These are phyloP conservation scores for Xiphophorus hellerii DNA, from an alignment of 2,113 vertebrate species.

Conservation along the genomic window DNA sequence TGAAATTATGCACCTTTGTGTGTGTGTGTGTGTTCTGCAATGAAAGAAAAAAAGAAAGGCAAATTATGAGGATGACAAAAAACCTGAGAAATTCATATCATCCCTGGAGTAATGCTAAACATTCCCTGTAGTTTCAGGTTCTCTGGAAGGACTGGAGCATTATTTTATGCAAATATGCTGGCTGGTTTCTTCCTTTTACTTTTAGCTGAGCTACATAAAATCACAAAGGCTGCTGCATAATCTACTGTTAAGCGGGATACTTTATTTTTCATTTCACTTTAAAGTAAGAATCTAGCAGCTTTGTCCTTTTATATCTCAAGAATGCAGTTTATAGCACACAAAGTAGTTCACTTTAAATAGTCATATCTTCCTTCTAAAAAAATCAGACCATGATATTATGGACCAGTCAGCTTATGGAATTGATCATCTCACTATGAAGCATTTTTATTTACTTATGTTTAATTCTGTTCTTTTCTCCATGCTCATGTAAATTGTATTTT, in stretches of 20 bases:
- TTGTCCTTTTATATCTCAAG: slow-evolving; percentile 18
- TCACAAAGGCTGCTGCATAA: slow-evolving; percentile 3
- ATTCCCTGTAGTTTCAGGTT: slow-evolving; percentile 1
- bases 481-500: too few species aligned
- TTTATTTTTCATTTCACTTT: not conserved
- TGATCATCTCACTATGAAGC: too few species aligned
- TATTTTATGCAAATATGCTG: slow-evolving; percentile 1
- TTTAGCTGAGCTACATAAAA: slow-evolving; percentile 4
- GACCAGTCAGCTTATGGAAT: too few species aligned
- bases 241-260: slow-evolving; percentile 1
- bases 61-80: not conserved
- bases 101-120: slow-evolving; percentile 1
- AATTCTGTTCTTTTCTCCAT: too few species aligned
- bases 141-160: not conserved
- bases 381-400: too few species aligned
- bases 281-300: slow-evolving; percentile 6
- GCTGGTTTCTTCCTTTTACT: slow-evolving; percentile 1
- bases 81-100: not conserved
- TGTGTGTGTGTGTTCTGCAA: not conserved
- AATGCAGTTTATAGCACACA: not conserved
- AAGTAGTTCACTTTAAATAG: too few species aligned
- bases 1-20: slow-evolving; percentile 28
- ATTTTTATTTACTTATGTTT: too few species aligned
- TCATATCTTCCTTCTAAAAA: too few species aligned
- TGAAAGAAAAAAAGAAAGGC: not conserved